phyloP scores from a whole-genome alignment of 30 jellyfish, hydroid and myxozoan genomes.

The Sanderia malayensis region DNA sequence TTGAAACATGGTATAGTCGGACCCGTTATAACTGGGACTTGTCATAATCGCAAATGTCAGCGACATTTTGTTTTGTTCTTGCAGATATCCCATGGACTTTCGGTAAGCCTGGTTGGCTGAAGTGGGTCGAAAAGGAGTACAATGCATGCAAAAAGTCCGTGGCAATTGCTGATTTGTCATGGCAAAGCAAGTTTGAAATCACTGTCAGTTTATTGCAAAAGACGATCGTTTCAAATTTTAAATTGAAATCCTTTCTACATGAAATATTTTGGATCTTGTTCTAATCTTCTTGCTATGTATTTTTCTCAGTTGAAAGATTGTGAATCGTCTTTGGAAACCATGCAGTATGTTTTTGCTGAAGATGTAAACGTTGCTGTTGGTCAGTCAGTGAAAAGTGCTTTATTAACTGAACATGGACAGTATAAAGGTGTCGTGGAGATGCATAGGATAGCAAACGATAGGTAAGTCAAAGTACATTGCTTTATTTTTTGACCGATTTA shows the following conservation, averaged over 20 bases:
- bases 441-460: slow-evolving; percentile 29
- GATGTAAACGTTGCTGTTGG: slow-evolving; percentile 42
- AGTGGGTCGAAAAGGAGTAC: slow-evolving; percentile 52
- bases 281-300: neutral
- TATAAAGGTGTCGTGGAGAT: slow-evolving; percentile 34
- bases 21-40: no score
- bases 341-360: slow-evolving; percentile 51
- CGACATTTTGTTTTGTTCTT: no score
- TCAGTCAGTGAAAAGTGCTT: slow-evolving; percentile 11
- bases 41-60: no score
- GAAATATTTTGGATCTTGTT: neutral
- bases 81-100: slow-evolving; percentile 35
- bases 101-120: slow-evolving; percentile 85
- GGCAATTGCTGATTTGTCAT: slow-evolving; percentile 80
- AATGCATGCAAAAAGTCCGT: slow-evolving; percentile 47
- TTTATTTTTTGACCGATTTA: neutral
- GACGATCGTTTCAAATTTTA: neutral
- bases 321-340: slow-evolving; percentile 5
- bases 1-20: no score
- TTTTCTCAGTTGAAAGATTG: slow-evolving; percentile 23
- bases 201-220: slow-evolving; percentile 39
- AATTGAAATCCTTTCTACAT: neutral
- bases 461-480: slow-evolving; percentile 15
- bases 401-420: slow-evolving; percentile 34
- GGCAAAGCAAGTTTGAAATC: slow-evolving; percentile 72